Evolutionary conservation across 1,140 invertebrate species (phyloP), one percentile per base, ranked within the genome.

Genomic region (Kradibia gibbosae): DNA sequence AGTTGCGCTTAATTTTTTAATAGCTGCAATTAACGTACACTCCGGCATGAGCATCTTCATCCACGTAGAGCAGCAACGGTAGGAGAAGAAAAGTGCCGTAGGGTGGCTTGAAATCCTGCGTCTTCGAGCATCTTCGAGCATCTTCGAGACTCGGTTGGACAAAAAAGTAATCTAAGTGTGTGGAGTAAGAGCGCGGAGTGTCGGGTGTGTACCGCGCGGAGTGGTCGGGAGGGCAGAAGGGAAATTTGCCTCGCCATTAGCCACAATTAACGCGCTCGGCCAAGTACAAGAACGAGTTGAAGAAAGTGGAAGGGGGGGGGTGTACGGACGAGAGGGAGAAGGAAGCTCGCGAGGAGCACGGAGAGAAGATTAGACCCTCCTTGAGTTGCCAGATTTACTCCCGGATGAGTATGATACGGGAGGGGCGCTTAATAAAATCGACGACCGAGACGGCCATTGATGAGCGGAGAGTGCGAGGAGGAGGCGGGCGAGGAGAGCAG

Each of bases 371-470:
- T 86, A 87, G 50, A 81, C 60, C 45, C 80, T 84, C 72, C 77
- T 86, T 85, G 71, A 78, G 60, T 85, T 86, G 85, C 80, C 82
- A 86, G 83, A 77, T 87, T 85, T 83, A 85, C 83, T 83, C 82
- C 72, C 81, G 77, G 86, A 82, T 83, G 73, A 83, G 48, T 82
- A 86, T 84, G 79, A 74, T 53, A 53, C 57, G 42, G 4, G 15
- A 53, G 50, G 20, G 28, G 71, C 1, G 77, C 50, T 79, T 60
- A 48, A 62, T 34, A 72, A 71, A 45, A 74, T 20, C 28, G n/a
- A 25, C 7, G 48, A 34, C 10, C 34, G n/a, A n/a, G n/a, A 25
- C 7, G 48, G 22, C 10, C 34, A n/a, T n/a, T n/a, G n/a, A n/a
- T n/a, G n/a, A n/a, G n/a, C n/a, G 28, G 17, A 4, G 11, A 5